A percentile compares a stretch with the other conserved stretches of the same genome.
Evolutionary conservation across 2,888 invertebrate genomes (phyloP).

Genomic region (Willowsia nigromaculata): DNA sequence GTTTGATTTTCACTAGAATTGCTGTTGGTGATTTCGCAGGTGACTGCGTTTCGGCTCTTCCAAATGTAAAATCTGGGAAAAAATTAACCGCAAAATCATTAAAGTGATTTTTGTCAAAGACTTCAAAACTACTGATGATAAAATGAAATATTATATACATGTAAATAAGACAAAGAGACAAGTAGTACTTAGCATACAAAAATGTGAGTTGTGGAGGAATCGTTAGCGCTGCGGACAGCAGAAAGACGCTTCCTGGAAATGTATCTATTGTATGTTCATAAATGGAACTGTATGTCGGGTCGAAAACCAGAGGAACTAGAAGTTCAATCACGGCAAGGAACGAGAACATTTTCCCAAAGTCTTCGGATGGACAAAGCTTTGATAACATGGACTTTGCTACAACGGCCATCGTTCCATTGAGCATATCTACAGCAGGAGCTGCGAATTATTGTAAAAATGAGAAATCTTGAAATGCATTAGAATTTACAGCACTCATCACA

Average conservation of each 20-base stretch:
- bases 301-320: constrained; percentile 69
- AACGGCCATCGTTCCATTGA: constrained; percentile 74
- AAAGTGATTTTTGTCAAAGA: too few relatives aligned
- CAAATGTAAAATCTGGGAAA: constrained; percentile 51
- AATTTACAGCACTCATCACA: neutral
- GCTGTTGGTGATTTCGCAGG: constrained; percentile 40
- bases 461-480: neutral
- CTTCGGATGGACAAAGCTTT: constrained; percentile 66
- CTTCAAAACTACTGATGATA: too few relatives aligned
- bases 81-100: too few relatives aligned
- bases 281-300: constrained; percentile 73
- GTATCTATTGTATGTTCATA: constrained; percentile 70
- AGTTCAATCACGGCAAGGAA: constrained; percentile 73
- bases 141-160: neutral
- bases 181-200: constrained; percentile 46
- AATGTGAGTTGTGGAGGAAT: constrained; percentile 73
- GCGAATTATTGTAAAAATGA: too few relatives aligned
- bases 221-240: constrained; percentile 74
- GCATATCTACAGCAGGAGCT: constrained; percentile 74
- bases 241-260: constrained; percentile 72
- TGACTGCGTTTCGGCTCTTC: neutral
- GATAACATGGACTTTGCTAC: constrained; percentile 74
- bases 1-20: neutral
- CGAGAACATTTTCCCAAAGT: constrained; percentile 73
- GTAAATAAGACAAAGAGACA: neutral